phyloP scores from a whole-genome alignment of 2,797 vertebrate genomes.

The Thunnus albacares region DNA sequence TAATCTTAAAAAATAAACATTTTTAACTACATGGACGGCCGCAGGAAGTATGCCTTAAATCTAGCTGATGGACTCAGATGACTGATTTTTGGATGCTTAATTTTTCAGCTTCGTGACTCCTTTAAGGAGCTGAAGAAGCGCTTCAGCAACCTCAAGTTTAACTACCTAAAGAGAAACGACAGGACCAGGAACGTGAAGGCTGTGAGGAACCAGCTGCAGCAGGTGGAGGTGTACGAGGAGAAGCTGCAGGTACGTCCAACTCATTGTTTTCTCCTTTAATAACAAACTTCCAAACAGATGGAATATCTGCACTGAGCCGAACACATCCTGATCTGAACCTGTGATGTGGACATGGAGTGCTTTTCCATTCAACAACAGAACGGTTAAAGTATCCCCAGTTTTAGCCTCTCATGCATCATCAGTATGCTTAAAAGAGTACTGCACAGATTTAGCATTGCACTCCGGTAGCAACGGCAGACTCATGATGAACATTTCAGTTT shows the following conservation, averaged over 20 bases:
- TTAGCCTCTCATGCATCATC: too few relatives aligned
- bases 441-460: too few relatives aligned
- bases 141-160: slow-evolving; percentile 68
- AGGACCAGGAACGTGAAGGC: slow-evolving; percentile 63
- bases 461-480: too few relatives aligned
- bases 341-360: too few relatives aligned
- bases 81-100: neutral
- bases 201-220: slow-evolving; percentile 87
- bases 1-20: too few relatives aligned
- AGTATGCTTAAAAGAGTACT: too few relatives aligned
- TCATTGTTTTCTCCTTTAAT: neutral
- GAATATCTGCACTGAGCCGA: neutral
- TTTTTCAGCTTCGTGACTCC: slow-evolving; percentile 62
- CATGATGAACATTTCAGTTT: too few relatives aligned
- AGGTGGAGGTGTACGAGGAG: slow-evolving; percentile 86
- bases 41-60: neutral
- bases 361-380: too few relatives aligned
- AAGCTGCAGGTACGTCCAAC: slow-evolving; percentile 80
- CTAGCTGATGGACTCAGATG: neutral
- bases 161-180: slow-evolving; percentile 70
- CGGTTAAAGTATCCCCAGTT: too few relatives aligned
- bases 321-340: too few relatives aligned
- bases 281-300: neutral
- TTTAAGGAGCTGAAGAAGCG: slow-evolving; percentile 70
- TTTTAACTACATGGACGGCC: too few relatives aligned